Conservation (phyloP, 2,797 vertebrate genomes). For the Mionectes olivaceus region DNA sequence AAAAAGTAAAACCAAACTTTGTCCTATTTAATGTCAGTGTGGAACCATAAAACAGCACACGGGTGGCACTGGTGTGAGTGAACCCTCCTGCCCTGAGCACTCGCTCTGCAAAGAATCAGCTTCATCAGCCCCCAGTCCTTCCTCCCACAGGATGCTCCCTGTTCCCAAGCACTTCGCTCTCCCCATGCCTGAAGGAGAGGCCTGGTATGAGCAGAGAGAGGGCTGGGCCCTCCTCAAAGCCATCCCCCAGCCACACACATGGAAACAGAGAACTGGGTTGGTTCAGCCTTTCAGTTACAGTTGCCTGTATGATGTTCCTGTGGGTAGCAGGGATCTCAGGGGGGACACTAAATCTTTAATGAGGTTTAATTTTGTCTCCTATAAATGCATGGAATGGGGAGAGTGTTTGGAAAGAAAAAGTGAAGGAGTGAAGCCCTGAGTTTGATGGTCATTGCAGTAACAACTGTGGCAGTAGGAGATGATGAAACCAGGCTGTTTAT, state of each 20-base stretch:
- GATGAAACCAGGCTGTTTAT: fast-evolving
- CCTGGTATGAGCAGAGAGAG: background rate
- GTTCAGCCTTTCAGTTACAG: background rate
- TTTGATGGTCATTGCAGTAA: background rate
- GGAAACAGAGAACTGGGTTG: background rate
- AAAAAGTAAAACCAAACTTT: slow-evolving; percentile 5
- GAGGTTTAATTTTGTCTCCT: background rate
- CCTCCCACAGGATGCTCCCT: fast-evolving
- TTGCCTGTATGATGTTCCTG: fast-evolving
- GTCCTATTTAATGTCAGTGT: background rate
- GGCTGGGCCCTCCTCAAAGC: too few species aligned
- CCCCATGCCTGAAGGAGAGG: background rate
- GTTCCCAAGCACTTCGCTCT: fast-evolving
- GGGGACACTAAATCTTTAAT: background rate
- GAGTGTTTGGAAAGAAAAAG: background rate
- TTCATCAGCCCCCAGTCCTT: background rate
- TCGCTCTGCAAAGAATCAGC: fast-evolving
- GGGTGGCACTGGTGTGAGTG: background rate
- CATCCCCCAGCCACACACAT: fast-evolving
- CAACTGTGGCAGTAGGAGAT: background rate
- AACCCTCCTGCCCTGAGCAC: fast-evolving
- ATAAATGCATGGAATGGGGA: fast-evolving
- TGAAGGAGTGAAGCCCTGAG: background rate
- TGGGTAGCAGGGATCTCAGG: background rate
- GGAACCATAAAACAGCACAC: background rate